A percentile compares a stretch with the other conserved stretches of the same genome.
phyloP scores from a whole-genome alignment of 2,888 invertebrate species.

The Drosophila multiciliata region DNA sequence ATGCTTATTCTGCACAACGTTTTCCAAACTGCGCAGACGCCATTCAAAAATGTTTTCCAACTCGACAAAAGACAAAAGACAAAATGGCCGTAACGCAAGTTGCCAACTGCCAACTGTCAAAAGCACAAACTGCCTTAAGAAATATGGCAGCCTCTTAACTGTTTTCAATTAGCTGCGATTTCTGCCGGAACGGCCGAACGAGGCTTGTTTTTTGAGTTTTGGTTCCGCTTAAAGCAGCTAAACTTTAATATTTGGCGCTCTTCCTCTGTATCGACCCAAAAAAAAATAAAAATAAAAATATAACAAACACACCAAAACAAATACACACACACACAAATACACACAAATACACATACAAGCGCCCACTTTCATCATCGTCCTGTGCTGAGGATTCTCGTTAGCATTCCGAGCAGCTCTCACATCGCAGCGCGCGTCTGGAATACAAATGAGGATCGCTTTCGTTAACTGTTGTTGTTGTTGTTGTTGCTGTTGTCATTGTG shows the following conservation, averaged over 20 bases:
- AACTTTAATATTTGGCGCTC: slow-evolving; percentile 64
- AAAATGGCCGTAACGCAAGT: slow-evolving; percentile 61
- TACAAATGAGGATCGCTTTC: slow-evolving; percentile 83
- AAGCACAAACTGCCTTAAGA: slow-evolving; percentile 38
- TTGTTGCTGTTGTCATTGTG: slow-evolving; percentile 45
- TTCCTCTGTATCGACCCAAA: slow-evolving; percentile 65
- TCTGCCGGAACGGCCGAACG: not conserved
- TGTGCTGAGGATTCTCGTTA: slow-evolving; percentile 63
- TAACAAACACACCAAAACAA: slow-evolving; percentile 22
- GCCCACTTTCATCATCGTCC: slow-evolving; percentile 74
- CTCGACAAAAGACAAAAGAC: slow-evolving; percentile 56
- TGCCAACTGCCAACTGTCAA: slow-evolving; percentile 37
- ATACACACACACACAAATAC: slow-evolving; percentile 36
- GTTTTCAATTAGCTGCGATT: slow-evolving; percentile 68
- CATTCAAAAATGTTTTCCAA: slow-evolving; percentile 1
- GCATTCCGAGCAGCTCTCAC: slow-evolving; percentile 68
- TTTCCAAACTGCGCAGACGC: slow-evolving; percentile 65
- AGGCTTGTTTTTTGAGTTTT: slow-evolving; percentile 3
- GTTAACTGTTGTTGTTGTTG: slow-evolving; percentile 39
- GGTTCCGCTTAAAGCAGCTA: slow-evolving; percentile 23
- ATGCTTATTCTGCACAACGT: not conserved
- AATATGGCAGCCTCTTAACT: slow-evolving; percentile 55
- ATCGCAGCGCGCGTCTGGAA: slow-evolving; percentile 82
- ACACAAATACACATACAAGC: slow-evolving; percentile 25
- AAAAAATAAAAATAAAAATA: slow-evolving; percentile 31